Evolutionary conservation across 1,140 invertebrate genomes (phyloP), one percentile per base, ranked within the genome.

Genomic region (Cydia fagiglandana): DNA sequence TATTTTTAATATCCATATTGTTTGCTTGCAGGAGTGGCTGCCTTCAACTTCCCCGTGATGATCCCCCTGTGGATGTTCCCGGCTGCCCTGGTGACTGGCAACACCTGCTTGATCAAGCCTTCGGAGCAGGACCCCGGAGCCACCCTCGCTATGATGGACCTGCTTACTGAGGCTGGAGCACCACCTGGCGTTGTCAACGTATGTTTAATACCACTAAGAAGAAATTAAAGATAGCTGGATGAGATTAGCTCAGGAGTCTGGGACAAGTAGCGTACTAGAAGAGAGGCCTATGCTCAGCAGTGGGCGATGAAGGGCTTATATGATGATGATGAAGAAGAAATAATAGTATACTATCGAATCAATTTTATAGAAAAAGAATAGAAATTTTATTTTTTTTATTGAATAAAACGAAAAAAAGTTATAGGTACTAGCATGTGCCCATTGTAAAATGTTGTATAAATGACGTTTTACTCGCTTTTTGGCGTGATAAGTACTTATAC

Each of bases 41-140:
- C 97, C 0, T 98, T 98, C 87, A 98, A 98, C 93, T 99, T 99
- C 92, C 99, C 99, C 0, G 99, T 99, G 50, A 99, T 99, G 99
- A 99, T 99, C 85, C 99, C 99, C 0, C 94, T 99, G 2, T 99
- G 99, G 99, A 99, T 99, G 96, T 99, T 99, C 93, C 98, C 98
- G 0, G 94, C 99, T 77, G 97, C 98, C 5, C 92, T 99, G 17
- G 98, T 98, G 6, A 98, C 97, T 79, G 99, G 99, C 70, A 97
- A 97, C 85, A 95, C 96, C 0, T 94, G 95, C 80, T 91, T 97
- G 76, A 92, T 97, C 56, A 97, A 97, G 93, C 99, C 99, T 6
- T 99, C 99, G 0, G 99, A 99, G 91, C 95, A 98, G 87, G 99
- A 99, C 86, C 99, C 99, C 34, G 98, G 99, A 7, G 98, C 99